These are phyloP conservation scores for Pelochelys cantorii DNA, from an alignment of 2,797 vertebrate species.

Conservation along the genomic window DNA sequence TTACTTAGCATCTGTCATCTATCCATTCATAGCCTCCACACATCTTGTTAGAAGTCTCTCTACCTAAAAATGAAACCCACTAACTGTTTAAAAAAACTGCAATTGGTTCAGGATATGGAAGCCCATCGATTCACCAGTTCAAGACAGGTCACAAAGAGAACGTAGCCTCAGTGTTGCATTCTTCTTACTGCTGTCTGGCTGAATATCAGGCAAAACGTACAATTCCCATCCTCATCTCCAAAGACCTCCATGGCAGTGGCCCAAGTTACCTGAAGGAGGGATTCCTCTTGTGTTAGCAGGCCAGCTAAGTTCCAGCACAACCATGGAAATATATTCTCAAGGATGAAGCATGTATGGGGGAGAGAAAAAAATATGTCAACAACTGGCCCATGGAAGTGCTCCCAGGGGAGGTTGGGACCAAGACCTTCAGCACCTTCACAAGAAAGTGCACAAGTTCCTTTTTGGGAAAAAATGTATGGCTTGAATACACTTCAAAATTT, in stretches of 20 bases:
- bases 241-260: not conserved
- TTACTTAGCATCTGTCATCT: too few species aligned
- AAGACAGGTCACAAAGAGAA: not conserved
- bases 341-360: not conserved
- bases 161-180: not conserved
- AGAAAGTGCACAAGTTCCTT: fast-evolving
- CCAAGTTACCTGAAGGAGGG: not conserved
- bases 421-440: not conserved
- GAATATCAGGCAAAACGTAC: not conserved
- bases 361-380: not conserved
- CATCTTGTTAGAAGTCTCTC: too few species aligned
- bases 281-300: not conserved
- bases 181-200: too few species aligned
- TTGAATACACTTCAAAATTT: not conserved
- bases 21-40: too few species aligned
- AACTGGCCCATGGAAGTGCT: not conserved
- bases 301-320: not conserved
- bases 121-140: too few species aligned
- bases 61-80: too few species aligned
- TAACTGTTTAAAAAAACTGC: too few species aligned
- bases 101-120: too few species aligned
- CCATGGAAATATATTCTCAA: not conserved
- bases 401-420: not conserved
- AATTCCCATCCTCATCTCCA: not conserved
- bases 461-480: not conserved